A percentile compares a stretch with the other conserved stretches of the same genome.
Conservation (phyloP, 2,797 vertebrate species). For the Dermochelys coriacea region DNA sequence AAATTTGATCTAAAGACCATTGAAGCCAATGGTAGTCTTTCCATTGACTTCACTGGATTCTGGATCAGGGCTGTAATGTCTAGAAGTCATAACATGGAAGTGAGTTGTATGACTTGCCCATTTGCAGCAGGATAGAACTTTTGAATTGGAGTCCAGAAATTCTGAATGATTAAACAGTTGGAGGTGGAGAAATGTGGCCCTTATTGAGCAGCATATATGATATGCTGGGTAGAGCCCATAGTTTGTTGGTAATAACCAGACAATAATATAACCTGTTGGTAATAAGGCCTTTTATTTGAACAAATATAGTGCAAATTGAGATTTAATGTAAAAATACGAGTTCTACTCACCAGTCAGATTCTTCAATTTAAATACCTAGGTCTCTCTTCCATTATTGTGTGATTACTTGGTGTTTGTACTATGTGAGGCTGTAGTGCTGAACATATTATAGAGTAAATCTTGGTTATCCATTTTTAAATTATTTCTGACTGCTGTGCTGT, state of each 20-base stretch:
- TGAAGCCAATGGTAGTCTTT: neutral
- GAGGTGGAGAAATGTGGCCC: constrained; percentile 7
- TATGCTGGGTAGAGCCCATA: neutral
- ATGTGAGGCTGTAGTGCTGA: accelerated
- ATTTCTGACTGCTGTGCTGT: neutral
- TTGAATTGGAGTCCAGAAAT: constrained; percentile 44
- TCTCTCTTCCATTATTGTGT: neutral
- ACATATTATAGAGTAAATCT: neutral
- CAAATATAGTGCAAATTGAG: neutral
- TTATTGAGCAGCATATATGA: neutral
- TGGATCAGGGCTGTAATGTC: neutral
- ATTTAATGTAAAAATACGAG: neutral
- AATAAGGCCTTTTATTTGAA: neutral
- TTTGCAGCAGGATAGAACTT: constrained; percentile 28
- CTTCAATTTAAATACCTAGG: neutral
- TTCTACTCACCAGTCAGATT: neutral
- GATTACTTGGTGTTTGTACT: neutral
- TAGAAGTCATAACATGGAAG: constrained; percentile 24
- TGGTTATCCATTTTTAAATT: neutral
- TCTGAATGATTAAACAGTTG: constrained; percentile 43
- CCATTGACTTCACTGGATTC: neutral
- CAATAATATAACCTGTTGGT: neutral
- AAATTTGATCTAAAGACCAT: neutral
- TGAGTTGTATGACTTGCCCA: constrained; percentile 45
- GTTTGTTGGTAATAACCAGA: neutral